Conservation (phyloP, 2,888 invertebrate species). For the Torymus texanus region DNA sequence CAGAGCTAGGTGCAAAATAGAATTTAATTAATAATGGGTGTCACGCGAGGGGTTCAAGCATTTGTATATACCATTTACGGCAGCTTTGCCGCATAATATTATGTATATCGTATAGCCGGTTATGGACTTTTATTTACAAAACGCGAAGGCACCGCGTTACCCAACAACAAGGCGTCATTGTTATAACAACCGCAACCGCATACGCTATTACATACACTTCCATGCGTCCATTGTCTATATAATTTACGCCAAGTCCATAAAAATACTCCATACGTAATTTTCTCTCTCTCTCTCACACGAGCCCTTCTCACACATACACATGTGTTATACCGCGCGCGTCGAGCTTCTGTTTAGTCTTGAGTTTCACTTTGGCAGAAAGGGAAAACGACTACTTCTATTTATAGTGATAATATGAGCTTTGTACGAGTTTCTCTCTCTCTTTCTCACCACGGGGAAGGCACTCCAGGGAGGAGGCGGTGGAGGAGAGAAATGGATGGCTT, state of each 20-base stretch:
- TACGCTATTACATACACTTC: neutral
- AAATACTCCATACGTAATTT: neutral
- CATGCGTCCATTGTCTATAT: neutral
- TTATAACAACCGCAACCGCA: neutral
- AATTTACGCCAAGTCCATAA: neutral
- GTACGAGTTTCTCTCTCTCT: conserved; percentile 7
- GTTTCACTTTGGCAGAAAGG: conserved; percentile 6
- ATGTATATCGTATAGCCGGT: too few species aligned
- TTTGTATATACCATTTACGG: too few species aligned
- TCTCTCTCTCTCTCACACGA: too few species aligned
- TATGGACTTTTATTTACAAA: too few species aligned
- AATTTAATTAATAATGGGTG: too few species aligned
- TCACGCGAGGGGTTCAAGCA: too few species aligned
- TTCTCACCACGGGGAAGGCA: neutral
- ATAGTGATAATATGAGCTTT: conserved; percentile 33
- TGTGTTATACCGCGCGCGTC: neutral
- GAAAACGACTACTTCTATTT: conserved; percentile 27
- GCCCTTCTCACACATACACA: too few species aligned
- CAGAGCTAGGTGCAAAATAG: too few species aligned
- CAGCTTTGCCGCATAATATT: too few species aligned
- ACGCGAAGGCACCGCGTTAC: too few species aligned
- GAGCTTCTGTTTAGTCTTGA: conserved; percentile 20
- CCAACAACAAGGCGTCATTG: too few species aligned
- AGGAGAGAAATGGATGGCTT: neutral
- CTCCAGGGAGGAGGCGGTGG: too few species aligned